Base-by-base conservation (phyloP, 2,113 vertebrate genomes). In the Scalopus aquaticus region DNA sequence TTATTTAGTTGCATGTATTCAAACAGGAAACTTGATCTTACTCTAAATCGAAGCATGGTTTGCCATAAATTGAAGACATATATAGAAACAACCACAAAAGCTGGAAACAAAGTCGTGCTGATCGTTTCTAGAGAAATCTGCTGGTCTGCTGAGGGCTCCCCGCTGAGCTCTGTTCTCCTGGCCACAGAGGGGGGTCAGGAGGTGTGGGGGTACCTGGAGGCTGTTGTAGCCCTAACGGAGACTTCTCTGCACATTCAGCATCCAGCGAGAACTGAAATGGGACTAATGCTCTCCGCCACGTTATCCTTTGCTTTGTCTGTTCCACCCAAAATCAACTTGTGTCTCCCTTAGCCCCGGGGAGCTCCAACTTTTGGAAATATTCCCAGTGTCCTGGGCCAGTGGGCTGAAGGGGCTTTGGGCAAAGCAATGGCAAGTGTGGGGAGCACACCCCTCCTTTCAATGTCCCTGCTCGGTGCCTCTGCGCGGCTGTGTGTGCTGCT, bases 311-410 rank as follows among this genome's bases (percentile, higher is more conserved):
- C 17, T 56, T 37, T n/a, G 30, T 74, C 90, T 46, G 37, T 16
- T n/a, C 37, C 22, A 2, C 42, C 65, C 28, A 1, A 49, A 58
- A 6, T 42, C 74, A 11, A 30, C 17, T 1, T 1, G 19, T 4
- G 72, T 39, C 70, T 17, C 46, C 65, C 30, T 70, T 3, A 20
- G 56, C 16, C 4, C 32, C 37, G 3, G 35, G 84, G 92, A 62
- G 12, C 44, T 37, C 76, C 37, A 35, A 1, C 0, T 32, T 19
- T 20, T 51, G 42, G 56, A 79, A 91, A 37, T 16, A 35, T 28
- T n/a, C 46, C 17, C 3, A 15, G 3, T 4, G 0, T 0, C 9
- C 54, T 20, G 32, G n/a, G 22, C 30, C 7, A 3, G 17, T 22
- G 22, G 73, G 2, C 37, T 5, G 67, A 28, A 1, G 7, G 0